phyloP scores from a whole-genome alignment of 1,140 invertebrate species.

The Temnothorax longispinosus region DNA sequence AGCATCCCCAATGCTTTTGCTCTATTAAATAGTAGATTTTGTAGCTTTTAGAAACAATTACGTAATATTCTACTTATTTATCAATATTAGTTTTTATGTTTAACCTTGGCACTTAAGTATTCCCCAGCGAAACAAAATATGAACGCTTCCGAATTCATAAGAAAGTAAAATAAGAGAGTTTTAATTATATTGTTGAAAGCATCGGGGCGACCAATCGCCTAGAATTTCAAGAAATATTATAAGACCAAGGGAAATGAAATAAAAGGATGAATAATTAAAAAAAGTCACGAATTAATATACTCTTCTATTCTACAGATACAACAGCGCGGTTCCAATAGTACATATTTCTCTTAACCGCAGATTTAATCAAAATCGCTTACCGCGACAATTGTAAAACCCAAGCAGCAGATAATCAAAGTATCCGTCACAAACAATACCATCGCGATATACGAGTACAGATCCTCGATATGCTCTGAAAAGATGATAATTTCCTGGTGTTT shows the following conservation, averaged over 20 bases:
- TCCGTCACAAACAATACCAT: slow-evolving; percentile 8
- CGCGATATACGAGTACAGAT: slow-evolving; percentile 18
- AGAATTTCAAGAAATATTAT: slow-evolving; percentile 9
- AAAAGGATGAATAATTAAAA: not conserved
- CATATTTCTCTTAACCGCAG: not conserved
- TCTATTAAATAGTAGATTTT: slow-evolving; percentile 21
- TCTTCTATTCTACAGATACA: not conserved
- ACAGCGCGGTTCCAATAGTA: not conserved
- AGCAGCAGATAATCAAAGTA: slow-evolving; percentile 29
- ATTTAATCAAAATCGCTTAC: not conserved
- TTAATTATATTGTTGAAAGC: not conserved
- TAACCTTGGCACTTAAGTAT: slow-evolving; percentile 60
- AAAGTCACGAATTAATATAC: not conserved
- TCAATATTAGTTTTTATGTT: not conserved
- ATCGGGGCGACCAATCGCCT: slow-evolving; percentile 27
- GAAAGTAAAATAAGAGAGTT: slow-evolving; percentile 31
- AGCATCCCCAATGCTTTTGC: slow-evolving; percentile 32
- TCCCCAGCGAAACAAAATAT: slow-evolving; percentile 60
- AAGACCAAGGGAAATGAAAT: not conserved
- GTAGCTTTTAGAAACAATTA: not conserved
- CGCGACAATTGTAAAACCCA: slow-evolving; percentile 22
- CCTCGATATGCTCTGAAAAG: slow-evolving; percentile 22
- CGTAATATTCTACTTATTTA: not conserved
- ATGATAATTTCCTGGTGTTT: slow-evolving; percentile 30
- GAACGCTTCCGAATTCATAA: slow-evolving; percentile 55